Conservation (phyloP, 2,113 vertebrate species). For the Ceratotherium simum region DNA sequence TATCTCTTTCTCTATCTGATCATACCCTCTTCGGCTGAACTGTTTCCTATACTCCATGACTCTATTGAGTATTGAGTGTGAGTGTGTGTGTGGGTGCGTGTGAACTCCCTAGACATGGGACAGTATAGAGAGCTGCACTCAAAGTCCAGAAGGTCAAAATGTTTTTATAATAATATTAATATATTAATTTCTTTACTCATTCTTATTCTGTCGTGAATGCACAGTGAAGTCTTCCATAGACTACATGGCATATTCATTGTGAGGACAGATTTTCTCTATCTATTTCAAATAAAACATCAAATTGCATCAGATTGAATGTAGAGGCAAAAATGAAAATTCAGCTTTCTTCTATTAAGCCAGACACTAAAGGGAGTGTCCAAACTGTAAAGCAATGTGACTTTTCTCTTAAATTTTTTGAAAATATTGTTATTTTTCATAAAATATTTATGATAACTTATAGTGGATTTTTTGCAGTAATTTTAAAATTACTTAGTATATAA, state of each 20-base stretch:
- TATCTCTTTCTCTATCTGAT: neutral
- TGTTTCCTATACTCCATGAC: neutral
- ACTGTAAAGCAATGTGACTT: neutral
- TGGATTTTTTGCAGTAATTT: neutral
- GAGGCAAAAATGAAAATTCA: neutral
- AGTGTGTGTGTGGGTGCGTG: neutral
- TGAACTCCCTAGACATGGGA: accelerated
- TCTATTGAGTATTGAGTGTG: neutral
- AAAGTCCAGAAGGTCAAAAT: neutral
- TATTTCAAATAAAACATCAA: neutral
- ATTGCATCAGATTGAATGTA: neutral
- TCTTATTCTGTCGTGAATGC: neutral
- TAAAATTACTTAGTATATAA: neutral
- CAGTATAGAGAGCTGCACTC: neutral
- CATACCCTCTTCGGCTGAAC: neutral
- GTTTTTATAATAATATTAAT: neutral
- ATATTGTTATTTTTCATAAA: neutral
- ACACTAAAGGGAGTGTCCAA: neutral
- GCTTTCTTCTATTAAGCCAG: neutral
- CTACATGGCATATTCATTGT: neutral
- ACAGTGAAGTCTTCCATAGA: neutral
- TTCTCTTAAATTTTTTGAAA: neutral
- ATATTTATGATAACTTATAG: neutral
- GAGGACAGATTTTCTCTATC: neutral
- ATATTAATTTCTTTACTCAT: neutral